These are phyloP conservation scores for Macrosiphum euphorbiae DNA, from an alignment of 2,888 invertebrate genomes.

Conservation along the genomic window DNA sequence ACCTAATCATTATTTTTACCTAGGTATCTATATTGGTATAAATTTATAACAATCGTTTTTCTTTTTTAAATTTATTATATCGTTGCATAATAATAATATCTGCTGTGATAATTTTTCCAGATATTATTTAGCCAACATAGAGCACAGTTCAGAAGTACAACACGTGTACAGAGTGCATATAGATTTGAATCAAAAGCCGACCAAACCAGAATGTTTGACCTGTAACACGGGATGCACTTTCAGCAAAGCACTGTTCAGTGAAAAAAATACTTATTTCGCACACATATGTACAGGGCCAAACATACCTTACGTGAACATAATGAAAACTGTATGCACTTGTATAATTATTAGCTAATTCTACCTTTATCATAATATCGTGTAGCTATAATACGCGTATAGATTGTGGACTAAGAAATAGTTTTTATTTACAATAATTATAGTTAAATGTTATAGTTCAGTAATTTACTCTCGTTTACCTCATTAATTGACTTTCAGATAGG, in stretches of 20 bases:
- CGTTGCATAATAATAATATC: background rate
- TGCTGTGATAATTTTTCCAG: conserved; percentile 71
- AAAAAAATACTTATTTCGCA: conserved; percentile 77
- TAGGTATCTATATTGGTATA: background rate
- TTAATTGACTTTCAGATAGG: background rate
- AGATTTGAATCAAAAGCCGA: background rate
- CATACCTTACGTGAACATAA: conserved; percentile 81
- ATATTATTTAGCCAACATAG: conserved; percentile 87
- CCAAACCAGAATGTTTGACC: conserved; percentile 78
- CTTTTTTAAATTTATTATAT: background rate
- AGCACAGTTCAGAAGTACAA: conserved; percentile 78
- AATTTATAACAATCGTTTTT: too few species aligned
- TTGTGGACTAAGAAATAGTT: background rate
- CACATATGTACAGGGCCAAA: conserved; percentile 88
- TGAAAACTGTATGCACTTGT: conserved; percentile 72
- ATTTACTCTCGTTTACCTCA: background rate
- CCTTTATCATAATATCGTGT: conserved; percentile 69
- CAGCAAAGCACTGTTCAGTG: conserved; percentile 79
- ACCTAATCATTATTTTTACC: background rate
- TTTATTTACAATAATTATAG: background rate
- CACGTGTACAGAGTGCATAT: conserved; percentile 68
- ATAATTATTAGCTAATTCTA: background rate
- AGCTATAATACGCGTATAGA: background rate
- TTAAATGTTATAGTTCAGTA: background rate
- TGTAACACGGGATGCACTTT: conserved; percentile 77